A percentile compares a stretch with the other conserved stretches of the same genome.
Evolutionary conservation across 2,113 vertebrate species (phyloP).

Genomic region (Thryonomys swinderianus): DNA sequence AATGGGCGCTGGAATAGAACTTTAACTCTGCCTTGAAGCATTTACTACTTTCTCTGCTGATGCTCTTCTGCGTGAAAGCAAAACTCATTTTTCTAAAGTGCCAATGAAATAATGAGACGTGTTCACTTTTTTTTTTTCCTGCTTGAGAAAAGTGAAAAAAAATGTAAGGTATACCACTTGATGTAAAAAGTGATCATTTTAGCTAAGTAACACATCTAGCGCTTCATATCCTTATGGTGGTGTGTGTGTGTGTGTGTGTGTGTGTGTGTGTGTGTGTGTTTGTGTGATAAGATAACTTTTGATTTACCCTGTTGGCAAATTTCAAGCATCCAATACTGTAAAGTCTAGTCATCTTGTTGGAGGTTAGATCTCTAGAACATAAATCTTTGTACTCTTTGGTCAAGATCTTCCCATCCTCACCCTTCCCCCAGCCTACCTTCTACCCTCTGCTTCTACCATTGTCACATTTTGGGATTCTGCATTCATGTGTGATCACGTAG

Average conservation of each 20-base stretch:
- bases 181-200: not conserved
- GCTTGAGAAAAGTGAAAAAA: not conserved
- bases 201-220: not conserved
- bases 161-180: not conserved
- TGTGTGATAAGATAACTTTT: not conserved
- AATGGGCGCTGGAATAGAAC: not conserved
- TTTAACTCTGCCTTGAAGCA: not conserved
- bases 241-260: not conserved
- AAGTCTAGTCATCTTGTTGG: not conserved
- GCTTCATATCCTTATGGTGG: too few relatives aligned
- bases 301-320: not conserved
- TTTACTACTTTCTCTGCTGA: not conserved
- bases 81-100: conserved; percentile 1
- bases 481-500: not conserved
- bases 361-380: too few relatives aligned
- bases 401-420: not conserved
- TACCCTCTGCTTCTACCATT: not conserved
- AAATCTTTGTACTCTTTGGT: not conserved
- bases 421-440: not conserved
- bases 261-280: not conserved
- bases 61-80: not conserved
- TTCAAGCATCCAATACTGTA: too few relatives aligned
- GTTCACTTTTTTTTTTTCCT: not conserved
- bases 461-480: not conserved
- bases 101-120: not conserved